Evolutionary conservation across 2,888 invertebrate species (phyloP).

Genomic region (Chirona hameri): DNA sequence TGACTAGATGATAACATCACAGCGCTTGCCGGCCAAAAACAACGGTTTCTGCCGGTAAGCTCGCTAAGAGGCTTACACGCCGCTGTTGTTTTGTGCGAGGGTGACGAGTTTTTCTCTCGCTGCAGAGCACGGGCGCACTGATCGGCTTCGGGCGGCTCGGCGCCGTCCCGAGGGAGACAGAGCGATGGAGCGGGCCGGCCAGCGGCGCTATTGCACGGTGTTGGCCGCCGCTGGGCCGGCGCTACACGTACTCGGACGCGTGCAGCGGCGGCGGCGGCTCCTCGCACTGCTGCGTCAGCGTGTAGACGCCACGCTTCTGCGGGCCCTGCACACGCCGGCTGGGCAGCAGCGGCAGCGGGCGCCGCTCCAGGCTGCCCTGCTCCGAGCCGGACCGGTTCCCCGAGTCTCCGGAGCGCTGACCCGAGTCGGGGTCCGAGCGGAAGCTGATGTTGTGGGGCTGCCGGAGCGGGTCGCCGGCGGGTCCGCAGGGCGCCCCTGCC

Average conservation of each 20-base stretch:
- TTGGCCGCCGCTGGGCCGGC: background rate
- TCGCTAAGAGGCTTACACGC: slow-evolving; percentile 23
- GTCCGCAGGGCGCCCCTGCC: background rate
- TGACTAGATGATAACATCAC: slow-evolving; percentile 28
- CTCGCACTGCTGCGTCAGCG: slow-evolving; percentile 22
- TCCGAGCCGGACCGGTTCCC: slow-evolving; percentile 9
- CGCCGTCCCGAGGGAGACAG: background rate
- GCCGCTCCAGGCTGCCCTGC: slow-evolving; percentile 8
- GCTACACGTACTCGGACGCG: slow-evolving; percentile 39
- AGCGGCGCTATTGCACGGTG: background rate
- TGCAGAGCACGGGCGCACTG: background rate
- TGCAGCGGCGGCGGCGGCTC: slow-evolving; percentile 38
- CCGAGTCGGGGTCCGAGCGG: background rate
- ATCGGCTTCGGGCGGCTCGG: background rate
- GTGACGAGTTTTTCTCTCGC: background rate
- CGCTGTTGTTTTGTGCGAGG: background rate
- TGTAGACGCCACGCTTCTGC: slow-evolving; percentile 34
- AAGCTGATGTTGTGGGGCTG: background rate
- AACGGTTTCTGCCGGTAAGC: slow-evolving; percentile 26
- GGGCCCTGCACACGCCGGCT: slow-evolving; percentile 37
- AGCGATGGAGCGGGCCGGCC: too few relatives aligned
- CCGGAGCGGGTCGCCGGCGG: background rate
- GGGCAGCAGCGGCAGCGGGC: slow-evolving; percentile 37
- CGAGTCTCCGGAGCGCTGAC: slow-evolving; percentile 6
- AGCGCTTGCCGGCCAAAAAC: slow-evolving; percentile 24